Conservation (phyloP, 2,888 invertebrate genomes). For the Linnaemya vulpina region DNA sequence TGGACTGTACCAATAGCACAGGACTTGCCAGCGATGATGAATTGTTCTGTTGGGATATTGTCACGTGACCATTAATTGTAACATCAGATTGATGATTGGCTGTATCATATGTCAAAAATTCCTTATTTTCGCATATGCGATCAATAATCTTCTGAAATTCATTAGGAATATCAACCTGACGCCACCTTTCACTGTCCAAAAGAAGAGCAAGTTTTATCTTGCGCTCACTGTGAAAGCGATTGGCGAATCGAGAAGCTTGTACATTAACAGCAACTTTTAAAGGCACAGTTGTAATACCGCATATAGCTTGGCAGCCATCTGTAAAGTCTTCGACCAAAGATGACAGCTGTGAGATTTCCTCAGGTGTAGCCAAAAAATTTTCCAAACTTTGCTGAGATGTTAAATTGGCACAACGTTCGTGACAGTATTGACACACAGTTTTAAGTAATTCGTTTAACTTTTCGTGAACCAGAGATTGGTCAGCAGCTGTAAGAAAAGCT, state of each 20-base stretch:
- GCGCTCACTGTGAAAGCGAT: constrained; percentile 94
- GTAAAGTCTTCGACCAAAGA: constrained; percentile 91
- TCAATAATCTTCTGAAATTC: constrained; percentile 94
- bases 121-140: constrained; percentile 84
- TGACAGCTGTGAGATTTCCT: constrained; percentile 90
- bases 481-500: constrained; percentile 88
- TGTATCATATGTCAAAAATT: constrained; percentile 77
- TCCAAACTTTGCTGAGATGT: constrained; percentile 90
- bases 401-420: constrained; percentile 95
- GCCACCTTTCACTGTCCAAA: constrained; percentile 96
- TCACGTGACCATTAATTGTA: constrained; percentile 44
- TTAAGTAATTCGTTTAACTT: constrained; percentile 90
- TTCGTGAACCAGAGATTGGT: constrained; percentile 87
- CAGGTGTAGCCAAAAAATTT: constrained; percentile 88
- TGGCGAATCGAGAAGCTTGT: constrained; percentile 95
- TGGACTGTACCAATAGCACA: constrained; percentile 86
- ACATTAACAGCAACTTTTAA: constrained; percentile 91
- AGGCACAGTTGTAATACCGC: constrained; percentile 90
- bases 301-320: constrained; percentile 88
- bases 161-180: constrained; percentile 93
- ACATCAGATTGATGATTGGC: constrained; percentile 40
- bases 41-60: constrained; percentile 39
- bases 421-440: constrained; percentile 95
- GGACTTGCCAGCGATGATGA: constrained; percentile 84
- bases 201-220: constrained; percentile 92